Evolutionary conservation across 2,888 invertebrate genomes (phyloP).

Genomic region (Drosophila formosana): DNA sequence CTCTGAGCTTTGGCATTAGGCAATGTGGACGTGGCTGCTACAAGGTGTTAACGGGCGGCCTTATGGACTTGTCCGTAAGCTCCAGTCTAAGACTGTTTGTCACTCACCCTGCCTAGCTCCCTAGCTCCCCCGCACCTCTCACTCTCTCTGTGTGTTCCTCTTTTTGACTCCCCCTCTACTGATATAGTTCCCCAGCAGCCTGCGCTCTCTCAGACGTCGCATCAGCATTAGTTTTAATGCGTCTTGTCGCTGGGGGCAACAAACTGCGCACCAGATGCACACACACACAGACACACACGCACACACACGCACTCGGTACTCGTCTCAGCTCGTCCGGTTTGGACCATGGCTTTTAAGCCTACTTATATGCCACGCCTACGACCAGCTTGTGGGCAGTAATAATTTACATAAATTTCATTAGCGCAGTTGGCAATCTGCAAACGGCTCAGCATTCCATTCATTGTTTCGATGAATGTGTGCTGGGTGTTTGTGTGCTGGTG

Average conservation of each 20-base stretch:
- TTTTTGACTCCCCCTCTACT: not conserved
- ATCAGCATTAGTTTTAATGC: conserved; percentile 81
- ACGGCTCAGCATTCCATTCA: conserved; percentile 32
- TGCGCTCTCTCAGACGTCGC: conserved; percentile 60
- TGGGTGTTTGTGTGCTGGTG: conserved; percentile 18
- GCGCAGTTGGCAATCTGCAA: conserved; percentile 64
- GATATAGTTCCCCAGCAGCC: conserved; percentile 6
- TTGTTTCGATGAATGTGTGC: conserved; percentile 19
- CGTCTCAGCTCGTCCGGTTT: not conserved
- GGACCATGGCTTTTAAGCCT: conserved; percentile 20
- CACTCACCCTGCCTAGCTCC: conserved; percentile 36
- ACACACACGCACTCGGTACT: conserved; percentile 13
- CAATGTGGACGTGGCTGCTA: conserved; percentile 79
- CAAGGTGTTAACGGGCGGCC: conserved; percentile 78
- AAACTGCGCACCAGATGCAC: conserved; percentile 64
- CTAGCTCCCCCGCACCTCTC: not conserved
- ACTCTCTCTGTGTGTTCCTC: not conserved
- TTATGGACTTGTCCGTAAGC: conserved; percentile 80
- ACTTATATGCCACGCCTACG: conserved; percentile 39
- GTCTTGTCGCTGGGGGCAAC: conserved; percentile 66
- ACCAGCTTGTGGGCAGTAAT: conserved; percentile 54
- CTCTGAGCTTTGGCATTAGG: conserved; percentile 81
- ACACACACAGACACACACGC: conserved; percentile 20
- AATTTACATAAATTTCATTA: conserved; percentile 80
- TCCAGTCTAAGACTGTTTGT: conserved; percentile 74